Conservation (phyloP, 2,113 vertebrate species). For the Gasterosteus nipponicus region DNA sequence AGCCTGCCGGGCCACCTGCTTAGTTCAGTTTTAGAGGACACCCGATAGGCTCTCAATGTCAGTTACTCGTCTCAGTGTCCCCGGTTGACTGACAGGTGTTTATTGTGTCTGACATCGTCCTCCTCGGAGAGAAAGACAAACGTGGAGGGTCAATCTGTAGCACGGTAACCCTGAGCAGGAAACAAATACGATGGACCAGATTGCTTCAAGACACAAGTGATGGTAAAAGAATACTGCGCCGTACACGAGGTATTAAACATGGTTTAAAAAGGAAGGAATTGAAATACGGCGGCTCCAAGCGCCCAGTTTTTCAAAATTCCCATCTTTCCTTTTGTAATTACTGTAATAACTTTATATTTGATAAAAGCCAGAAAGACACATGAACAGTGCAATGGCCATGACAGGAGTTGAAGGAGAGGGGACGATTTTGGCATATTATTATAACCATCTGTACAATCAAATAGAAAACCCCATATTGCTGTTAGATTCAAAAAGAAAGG, state of each 20-base stretch:
- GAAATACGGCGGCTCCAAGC: background rate
- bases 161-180: conserved; percentile 8
- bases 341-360: conserved; percentile 25
- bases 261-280: background rate
- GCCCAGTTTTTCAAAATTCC: conserved; percentile 9
- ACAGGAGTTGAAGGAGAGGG: conserved; percentile 52
- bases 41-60: conserved; percentile 71
- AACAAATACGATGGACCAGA: conserved; percentile 13
- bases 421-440: conserved; percentile 60
- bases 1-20: conserved; percentile 77
- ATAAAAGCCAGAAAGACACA: conserved; percentile 47
- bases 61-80: conserved; percentile 49
- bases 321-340: conserved; percentile 26
- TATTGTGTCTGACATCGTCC: conserved; percentile 54
- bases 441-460: conserved; percentile 76
- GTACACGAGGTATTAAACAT: background rate
- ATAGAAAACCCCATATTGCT: conserved; percentile 74
- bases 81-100: conserved; percentile 71
- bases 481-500: conserved; percentile 74
- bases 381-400: conserved; percentile 31
- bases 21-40: conserved; percentile 67
- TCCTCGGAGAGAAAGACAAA: conserved; percentile 30
- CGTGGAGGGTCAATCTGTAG: conserved; percentile 42
- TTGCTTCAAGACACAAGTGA: background rate
- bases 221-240: background rate